Base-by-base conservation (phyloP, 2,113 vertebrate genomes). In the Corydoras sp. region DNA sequence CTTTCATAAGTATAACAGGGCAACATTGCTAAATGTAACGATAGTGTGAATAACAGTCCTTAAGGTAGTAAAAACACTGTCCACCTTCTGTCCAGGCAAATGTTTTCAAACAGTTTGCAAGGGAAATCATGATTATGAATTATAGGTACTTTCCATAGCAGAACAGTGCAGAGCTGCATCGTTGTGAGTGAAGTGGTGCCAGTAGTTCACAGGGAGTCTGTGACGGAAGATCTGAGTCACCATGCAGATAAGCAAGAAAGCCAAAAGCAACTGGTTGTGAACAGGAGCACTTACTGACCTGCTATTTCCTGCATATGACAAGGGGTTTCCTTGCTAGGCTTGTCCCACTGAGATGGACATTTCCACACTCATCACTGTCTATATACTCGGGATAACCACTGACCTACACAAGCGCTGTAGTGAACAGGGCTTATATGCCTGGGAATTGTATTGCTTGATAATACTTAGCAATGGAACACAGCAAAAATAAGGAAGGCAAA, bases 281-380 rank as follows among this genome's bases (percentile, higher is more conserved):
- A 72, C 62, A 5, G 61, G 77, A 76, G 65, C 69, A 74, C 79
- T 77, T 61, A 73, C 81, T 65, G 75, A 79, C 73, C 71, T 75
- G 65, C 68, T 73, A 77, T 73, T 88, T 89, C 86, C 87, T 86
- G 86, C 78, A 73, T 15, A 31, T 68, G 70, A 54, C 66, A 77
- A 82, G 79, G 81, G 76, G 77, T 85, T 84, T 87, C 84, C 86
- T 67, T 64, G 61, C 65, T 64, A 18, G 56, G 59, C 43, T 77
- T 84, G 86, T 87, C 86, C 84, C 68, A 81, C 85, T 83, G 81
- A 83, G 83, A 79, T 77, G 73, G 82, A 85, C 62, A 67, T 86
- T 86, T 86, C 81, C 80, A 84, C 53, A 14, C 79, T 77, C 71
- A 65, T 43, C 15, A 61, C 71, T 77, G 14, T 63, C 58, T 50